Conservation (phyloP, 2,888 invertebrate species). For the Tubulanus polymorphus region DNA sequence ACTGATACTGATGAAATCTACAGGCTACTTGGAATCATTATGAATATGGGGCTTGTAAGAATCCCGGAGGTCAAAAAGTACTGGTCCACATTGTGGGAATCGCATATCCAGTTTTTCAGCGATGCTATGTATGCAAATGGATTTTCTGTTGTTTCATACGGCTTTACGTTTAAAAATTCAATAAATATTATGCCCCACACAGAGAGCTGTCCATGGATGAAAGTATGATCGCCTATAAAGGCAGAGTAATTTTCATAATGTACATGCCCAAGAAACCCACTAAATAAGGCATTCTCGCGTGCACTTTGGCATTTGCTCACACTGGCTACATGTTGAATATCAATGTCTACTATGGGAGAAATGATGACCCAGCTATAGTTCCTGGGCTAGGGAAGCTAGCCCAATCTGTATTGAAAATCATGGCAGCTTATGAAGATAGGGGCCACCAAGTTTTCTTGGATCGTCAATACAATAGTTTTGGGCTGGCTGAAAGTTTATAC, state of each 20-base stretch:
- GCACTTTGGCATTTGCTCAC: not conserved
- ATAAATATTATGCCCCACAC: not conserved
- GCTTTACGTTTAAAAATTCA: not conserved
- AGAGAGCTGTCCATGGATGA: not conserved
- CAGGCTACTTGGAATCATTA: not conserved
- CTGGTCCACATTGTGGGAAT: not conserved
- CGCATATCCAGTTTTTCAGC: not conserved
- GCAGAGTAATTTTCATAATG: not conserved
- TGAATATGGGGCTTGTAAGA: not conserved
- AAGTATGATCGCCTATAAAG: not conserved
- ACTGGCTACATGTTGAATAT: not conserved
- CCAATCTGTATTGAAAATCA: not conserved
- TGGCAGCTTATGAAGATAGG: not conserved
- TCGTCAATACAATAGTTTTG: not conserved
- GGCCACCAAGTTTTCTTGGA: not conserved
- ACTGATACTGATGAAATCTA: not conserved
- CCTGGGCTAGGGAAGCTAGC: not conserved
- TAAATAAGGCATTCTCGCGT: not conserved
- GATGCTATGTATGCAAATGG: not conserved
- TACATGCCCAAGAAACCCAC: not conserved
- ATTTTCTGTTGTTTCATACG: not conserved
- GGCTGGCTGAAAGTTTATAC: not conserved
- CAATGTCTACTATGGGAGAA: not conserved
- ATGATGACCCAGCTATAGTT: not conserved
- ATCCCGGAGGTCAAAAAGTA: not conserved